These are phyloP conservation scores for Philereme vetulata DNA, from an alignment of 2,888 invertebrate species.

Conservation along the genomic window DNA sequence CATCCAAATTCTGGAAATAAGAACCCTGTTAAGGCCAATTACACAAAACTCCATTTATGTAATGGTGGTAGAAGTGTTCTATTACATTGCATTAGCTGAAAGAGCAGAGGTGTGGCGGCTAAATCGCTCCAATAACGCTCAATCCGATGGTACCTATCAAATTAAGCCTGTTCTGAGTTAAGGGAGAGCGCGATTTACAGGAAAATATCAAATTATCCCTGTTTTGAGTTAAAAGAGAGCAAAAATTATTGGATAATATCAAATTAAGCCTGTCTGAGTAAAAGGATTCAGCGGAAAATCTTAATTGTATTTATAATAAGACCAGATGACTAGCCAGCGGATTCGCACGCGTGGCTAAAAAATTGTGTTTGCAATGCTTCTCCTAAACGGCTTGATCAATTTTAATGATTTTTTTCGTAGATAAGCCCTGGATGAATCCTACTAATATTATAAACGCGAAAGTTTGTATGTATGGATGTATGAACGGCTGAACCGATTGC, in stretches of 20 bases:
- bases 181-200: constrained; percentile 18
- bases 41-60: constrained; percentile 19
- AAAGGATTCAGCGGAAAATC: background rate
- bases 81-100: constrained; percentile 25
- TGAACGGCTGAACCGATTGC: too few species aligned
- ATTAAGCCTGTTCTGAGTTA: constrained; percentile 36
- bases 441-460: too few species aligned
- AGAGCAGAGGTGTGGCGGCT: constrained; percentile 45
- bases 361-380: too few species aligned
- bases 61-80: constrained; percentile 15
- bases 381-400: too few species aligned
- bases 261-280: background rate
- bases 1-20: background rate
- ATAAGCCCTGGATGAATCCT: too few species aligned
- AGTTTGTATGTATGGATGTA: too few species aligned
- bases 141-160: constrained; percentile 62
- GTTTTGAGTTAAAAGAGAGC: background rate
- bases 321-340: too few species aligned
- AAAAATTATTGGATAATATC: constrained; percentile 1
- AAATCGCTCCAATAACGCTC: constrained; percentile 63
- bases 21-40: constrained; percentile 15
- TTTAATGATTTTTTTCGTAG: too few species aligned
- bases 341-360: too few species aligned
- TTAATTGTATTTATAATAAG: too few species aligned
- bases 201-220: constrained; percentile 55